Evolutionary conservation across 2,888 invertebrate genomes (phyloP), one percentile per base, ranked within the genome.

Genomic region (Pomacea canaliculata): DNA sequence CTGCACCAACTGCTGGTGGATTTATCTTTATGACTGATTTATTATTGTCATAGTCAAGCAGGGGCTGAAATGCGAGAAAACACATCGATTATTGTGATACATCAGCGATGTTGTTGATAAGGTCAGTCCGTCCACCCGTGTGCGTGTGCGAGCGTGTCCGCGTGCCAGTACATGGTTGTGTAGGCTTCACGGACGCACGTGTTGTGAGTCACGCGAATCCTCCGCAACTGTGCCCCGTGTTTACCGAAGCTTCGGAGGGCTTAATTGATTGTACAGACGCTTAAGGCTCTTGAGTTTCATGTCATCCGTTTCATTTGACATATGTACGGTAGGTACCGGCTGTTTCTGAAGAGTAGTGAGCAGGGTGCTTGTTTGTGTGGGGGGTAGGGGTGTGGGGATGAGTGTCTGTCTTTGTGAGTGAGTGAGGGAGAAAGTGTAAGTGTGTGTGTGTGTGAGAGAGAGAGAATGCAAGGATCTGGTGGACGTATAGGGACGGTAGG

Each of bases 381-480:
- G 66, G 66, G 2, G 23, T 66, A 23, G n/a, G 27, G 2, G 66
- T 66, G 68, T 37, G 68, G 0, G 46, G 8, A 46, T 37, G 46
- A 4, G 68, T 37, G 68, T 37, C 49, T 37, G 49, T 37, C 3
- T 68, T 9, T 37, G 68, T 37, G 68, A 5, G 68, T 68, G 23
- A 23, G 23, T 23, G 23, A 23, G 23, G 23, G 23, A 23, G 23
- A 23, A 23, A 23, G 68, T 68, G 68, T 68, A 12, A 10, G 68
- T 68, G 68, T 68, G 68, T 68, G 68, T 68, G 68, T 68, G 66
- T 66, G 66, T 66, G 66, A 5, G 66, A 7, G 66, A 7, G 66
- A 7, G 66, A 7, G 66, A 19, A n/a, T 19, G 60, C 2, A 19
- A 7, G 18, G 60, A 5, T 60, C n/a, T 0, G n/a, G n/a, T 60